Conservation (phyloP, 2,113 vertebrate genomes). For the Leiothrix lutea region DNA sequence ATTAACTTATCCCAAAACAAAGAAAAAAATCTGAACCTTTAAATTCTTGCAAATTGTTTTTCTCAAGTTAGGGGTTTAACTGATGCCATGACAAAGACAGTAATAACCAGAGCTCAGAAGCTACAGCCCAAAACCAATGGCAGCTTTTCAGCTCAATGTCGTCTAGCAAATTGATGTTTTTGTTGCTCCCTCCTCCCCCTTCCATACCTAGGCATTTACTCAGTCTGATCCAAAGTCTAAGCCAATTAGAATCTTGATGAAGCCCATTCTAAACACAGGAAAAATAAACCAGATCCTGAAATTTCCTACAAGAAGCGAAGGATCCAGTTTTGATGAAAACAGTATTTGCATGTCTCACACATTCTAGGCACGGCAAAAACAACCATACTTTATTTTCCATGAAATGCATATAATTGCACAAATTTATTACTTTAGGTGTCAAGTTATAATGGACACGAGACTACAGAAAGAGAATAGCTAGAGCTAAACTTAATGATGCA, state of each 20-base stretch:
- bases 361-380: neutral
- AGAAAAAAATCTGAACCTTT: neutral
- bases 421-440: neutral
- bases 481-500: neutral
- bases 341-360: neutral
- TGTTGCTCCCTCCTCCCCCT: neutral
- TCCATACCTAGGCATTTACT: neutral
- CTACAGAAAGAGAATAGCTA: neutral
- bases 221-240: neutral
- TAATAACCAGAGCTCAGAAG: neutral
- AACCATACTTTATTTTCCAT: neutral
- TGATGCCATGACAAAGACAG: neutral
- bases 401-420: neutral
- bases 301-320: neutral
- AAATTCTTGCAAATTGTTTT: neutral
- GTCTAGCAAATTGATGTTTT: neutral
- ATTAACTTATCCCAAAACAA: neutral
- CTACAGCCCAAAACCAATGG: neutral
- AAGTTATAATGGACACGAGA: neutral
- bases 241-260: neutral
- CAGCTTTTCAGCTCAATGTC: neutral
- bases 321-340: neutral
- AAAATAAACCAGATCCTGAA: neutral
- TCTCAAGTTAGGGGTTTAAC: neutral
- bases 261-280: neutral